Conservation (phyloP, 2,888 invertebrate genomes). For the Eubasilissa splendida region DNA sequence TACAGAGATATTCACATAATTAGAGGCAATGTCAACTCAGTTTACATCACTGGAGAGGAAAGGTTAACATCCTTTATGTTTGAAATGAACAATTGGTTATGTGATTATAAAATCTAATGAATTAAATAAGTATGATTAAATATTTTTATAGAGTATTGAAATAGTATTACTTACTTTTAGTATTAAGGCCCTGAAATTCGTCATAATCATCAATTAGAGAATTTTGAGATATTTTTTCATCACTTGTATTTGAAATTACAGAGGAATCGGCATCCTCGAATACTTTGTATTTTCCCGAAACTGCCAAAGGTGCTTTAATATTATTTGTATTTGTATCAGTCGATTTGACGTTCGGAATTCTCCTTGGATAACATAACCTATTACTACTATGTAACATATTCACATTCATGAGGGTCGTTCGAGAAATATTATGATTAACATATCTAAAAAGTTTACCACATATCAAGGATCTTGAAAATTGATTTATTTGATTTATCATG, state of each 20-base stretch:
- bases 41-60: too few relatives aligned
- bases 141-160: too few relatives aligned
- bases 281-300: slow-evolving; percentile 77
- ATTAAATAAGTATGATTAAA: too few relatives aligned
- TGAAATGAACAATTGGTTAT: too few relatives aligned
- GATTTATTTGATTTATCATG: slow-evolving; percentile 7
- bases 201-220: slow-evolving; percentile 67
- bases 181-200: slow-evolving; percentile 76
- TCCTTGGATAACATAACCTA: slow-evolving; percentile 39
- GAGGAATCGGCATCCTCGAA: slow-evolving; percentile 81
- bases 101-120: too few relatives aligned
- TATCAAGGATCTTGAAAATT: neutral
- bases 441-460: slow-evolving; percentile 19
- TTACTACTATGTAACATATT: slow-evolving; percentile 32
- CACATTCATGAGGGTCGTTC: neutral
- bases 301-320: slow-evolving; percentile 65
- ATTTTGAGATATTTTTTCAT: slow-evolving; percentile 63
- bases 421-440: slow-evolving; percentile 1
- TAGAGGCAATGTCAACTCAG: too few relatives aligned
- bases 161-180: slow-evolving; percentile 72
- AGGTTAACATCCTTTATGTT: too few relatives aligned
- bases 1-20: too few relatives aligned
- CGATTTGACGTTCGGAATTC: slow-evolving; percentile 5
- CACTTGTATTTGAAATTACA: slow-evolving; percentile 82
- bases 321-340: neutral